These are phyloP conservation scores for Sialia sialis DNA, from an alignment of 2,113 vertebrate species.

Conservation along the genomic window DNA sequence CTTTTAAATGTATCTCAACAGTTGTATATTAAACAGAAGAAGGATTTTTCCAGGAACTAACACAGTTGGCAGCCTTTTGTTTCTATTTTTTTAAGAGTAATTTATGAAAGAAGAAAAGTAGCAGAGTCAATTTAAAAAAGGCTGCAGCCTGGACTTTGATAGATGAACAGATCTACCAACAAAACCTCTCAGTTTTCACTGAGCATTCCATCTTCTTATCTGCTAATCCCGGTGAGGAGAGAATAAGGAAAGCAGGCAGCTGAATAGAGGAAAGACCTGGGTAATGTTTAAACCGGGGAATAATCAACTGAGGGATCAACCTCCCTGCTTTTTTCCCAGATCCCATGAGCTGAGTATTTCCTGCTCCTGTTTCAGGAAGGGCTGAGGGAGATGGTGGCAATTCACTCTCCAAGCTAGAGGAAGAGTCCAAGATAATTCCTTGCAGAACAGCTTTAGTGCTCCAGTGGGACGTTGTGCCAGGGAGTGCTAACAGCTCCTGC, in stretches of 20 bases:
- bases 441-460: background rate
- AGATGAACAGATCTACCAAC: conserved; percentile 49
- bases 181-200: conserved; percentile 41
- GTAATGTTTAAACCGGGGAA: background rate
- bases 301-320: background rate
- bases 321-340: background rate
- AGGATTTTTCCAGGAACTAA: conserved; percentile 46
- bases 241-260: background rate
- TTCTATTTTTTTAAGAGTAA: conserved; percentile 55
- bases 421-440: background rate
- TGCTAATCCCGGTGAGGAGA: background rate
- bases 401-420: background rate
- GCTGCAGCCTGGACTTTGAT: conserved; percentile 54
- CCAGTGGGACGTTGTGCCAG: background rate
- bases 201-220: conserved; percentile 47
- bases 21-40: conserved; percentile 38
- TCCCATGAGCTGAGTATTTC: background rate
- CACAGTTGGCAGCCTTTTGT: conserved; percentile 48
- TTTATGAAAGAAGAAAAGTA: conserved; percentile 41
- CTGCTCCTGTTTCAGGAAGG: background rate
- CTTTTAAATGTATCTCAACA: conserved; percentile 44
- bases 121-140: conserved; percentile 46
- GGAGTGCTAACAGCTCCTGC: background rate
- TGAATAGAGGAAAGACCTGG: background rate
- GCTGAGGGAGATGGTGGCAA: background rate